Evolutionary conservation across 2,797 vertebrate species (phyloP).

Genomic region (Myotis daubentonii): DNA sequence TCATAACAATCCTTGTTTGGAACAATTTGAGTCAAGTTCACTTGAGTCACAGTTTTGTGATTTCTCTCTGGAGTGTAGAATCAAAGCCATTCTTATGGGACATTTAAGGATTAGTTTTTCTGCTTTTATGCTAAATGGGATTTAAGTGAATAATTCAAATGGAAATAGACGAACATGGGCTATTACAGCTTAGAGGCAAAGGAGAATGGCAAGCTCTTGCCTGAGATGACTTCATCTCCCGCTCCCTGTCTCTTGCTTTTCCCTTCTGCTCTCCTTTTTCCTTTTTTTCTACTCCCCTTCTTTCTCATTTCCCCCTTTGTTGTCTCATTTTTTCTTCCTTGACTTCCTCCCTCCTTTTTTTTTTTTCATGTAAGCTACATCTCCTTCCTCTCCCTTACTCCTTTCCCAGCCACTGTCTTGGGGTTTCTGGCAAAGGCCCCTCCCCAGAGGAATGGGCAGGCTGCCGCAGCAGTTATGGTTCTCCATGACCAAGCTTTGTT

Average conservation of each 20-base stretch:
- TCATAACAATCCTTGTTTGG: constrained; percentile 79
- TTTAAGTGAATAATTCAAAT: constrained; percentile 68
- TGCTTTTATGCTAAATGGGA: constrained; percentile 51
- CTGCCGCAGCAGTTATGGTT: background rate
- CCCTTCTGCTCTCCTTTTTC: background rate
- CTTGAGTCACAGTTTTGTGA: constrained; percentile 67
- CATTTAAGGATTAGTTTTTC: constrained; percentile 71
- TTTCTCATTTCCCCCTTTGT: background rate
- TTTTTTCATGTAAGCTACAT: background rate
- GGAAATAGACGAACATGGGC: constrained; percentile 67
- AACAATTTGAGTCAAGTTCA: constrained; percentile 78
- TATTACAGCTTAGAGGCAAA: constrained; percentile 4
- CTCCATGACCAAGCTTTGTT: background rate
- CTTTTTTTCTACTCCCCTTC: background rate
- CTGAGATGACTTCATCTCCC: no score
- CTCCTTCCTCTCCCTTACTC: background rate
- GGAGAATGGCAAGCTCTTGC: background rate
- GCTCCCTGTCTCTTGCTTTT: background rate
- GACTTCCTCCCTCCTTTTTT: no score
- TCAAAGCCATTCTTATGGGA: constrained; percentile 73
- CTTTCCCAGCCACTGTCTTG: background rate
- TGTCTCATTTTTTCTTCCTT: background rate
- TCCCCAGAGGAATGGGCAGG: no score
- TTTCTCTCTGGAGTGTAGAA: constrained; percentile 75
- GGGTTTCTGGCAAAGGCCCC: background rate